These are phyloP conservation scores for Xerus rutilus DNA, from an alignment of 2,797 vertebrate species.

Conservation along the genomic window DNA sequence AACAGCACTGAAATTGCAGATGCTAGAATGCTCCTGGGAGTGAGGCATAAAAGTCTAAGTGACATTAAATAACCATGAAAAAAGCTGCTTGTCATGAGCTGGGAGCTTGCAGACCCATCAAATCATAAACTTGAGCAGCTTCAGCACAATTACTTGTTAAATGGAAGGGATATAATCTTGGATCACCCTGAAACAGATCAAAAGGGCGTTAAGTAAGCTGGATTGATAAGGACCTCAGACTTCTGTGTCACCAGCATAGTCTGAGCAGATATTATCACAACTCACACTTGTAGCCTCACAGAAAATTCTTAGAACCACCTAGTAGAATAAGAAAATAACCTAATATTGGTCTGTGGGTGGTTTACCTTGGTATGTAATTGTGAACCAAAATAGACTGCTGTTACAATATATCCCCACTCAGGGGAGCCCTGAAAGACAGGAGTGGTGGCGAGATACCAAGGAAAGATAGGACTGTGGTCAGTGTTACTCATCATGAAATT, in stretches of 20 bases:
- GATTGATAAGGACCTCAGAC: not conserved
- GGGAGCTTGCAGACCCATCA: not conserved
- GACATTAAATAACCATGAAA: not conserved
- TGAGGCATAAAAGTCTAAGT: not conserved
- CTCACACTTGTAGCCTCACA: not conserved
- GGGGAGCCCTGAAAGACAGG: not conserved
- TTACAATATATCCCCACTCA: not conserved
- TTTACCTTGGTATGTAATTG: not conserved
- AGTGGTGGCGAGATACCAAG: not conserved
- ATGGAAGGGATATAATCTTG: not conserved
- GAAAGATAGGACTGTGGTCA: not conserved
- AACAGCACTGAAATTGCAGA: not conserved
- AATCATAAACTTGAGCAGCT: not conserved
- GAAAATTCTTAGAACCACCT: not conserved
- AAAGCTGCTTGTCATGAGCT: not conserved
- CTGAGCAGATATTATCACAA: not conserved
- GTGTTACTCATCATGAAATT: not conserved
- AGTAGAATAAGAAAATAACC: not conserved
- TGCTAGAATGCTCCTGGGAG: not conserved
- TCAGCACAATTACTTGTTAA: constrained; percentile 32
- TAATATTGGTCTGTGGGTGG: not conserved
- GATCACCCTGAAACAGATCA: not conserved
- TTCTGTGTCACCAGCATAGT: not conserved
- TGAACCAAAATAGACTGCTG: not conserved
- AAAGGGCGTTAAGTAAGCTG: not conserved